Evolutionary conservation across 2,113 vertebrate species (phyloP), one percentile per base, ranked within the genome.

Genomic region (Lepidiolamprologus cunningtoni): DNA sequence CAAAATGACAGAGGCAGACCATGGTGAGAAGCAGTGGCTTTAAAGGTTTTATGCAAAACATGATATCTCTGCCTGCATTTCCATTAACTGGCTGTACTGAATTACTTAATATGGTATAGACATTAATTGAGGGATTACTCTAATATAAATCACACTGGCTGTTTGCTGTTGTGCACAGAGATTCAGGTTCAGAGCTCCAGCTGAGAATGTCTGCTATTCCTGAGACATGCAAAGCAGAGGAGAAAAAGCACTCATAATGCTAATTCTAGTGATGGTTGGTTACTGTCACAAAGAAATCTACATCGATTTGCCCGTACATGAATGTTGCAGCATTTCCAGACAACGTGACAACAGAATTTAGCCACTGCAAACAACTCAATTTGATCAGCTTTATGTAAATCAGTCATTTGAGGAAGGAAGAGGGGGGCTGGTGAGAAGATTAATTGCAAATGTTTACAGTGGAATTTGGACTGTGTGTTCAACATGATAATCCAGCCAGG

Each of bases 91-190:
- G 90, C 95, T 86, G 92, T 90, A 93, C 89, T 95, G 94, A 95
- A 96, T 95, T 90, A 94, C 94, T 96, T 96, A 96, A 96, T 96
- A 94, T 93, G 94, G 93, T 96, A 95, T 93, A 95, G 94, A 96
- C 95, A 91, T 96, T 96, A 96, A 97, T 97, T 97, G 97, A 97
- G 92, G 96, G 96, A 96, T 97, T 96, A 96, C 92, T 94, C 82
- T 89, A 92, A 95, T 94, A 94, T 93, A 94, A 96, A 95, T 95
- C 87, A 37, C 90, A 89, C 89, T 84, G 90, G 89, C 93, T 93
- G 92, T 96, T 96, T 96, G 95, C 93, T 94, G 92, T 95, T 95
- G 88, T 91, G 87, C 90, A 87, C 87, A 88, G 82, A 81, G 87
- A 84, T 92, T 91, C 89, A 91, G 89, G 87, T 93, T 93, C 88